Conservation (phyloP, 2,113 vertebrate species). For the Rattus rattus region DNA sequence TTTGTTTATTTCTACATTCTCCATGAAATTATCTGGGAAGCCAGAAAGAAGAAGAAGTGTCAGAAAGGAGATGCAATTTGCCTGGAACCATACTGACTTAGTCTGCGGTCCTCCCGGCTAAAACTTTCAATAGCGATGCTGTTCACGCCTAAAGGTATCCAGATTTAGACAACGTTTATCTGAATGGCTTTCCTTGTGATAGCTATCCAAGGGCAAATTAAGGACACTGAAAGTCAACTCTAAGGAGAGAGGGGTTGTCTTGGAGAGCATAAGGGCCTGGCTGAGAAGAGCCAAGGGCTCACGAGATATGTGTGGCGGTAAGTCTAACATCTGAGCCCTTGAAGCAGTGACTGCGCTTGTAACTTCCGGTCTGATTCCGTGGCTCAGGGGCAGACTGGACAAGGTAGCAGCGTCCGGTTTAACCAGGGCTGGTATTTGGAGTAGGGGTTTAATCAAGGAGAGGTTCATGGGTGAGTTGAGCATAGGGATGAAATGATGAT, state of each 20-base stretch:
- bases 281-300: not conserved
- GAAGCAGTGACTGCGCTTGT: not conserved
- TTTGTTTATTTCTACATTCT: conserved; percentile 28
- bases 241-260: not conserved
- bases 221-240: not conserved
- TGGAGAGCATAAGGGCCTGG: not conserved
- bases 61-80: not conserved
- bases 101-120: not conserved
- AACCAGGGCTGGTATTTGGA: not conserved
- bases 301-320: not conserved
- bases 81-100: conserved; percentile 26
- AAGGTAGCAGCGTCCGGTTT: not conserved
- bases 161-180: not conserved
- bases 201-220: not conserved
- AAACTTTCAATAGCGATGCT: not conserved
- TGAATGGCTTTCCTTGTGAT: not conserved
- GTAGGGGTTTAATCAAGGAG: not conserved
- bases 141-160: not conserved
- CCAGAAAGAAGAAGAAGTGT: not conserved
- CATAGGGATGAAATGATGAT: not conserved
- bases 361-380: not conserved
- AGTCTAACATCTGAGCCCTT: not conserved
- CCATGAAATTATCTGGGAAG: conserved; percentile 2
- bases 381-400: not conserved
- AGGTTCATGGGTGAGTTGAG: not conserved